Evolutionary conservation across 1,140 invertebrate species (phyloP).

Genomic region (Trichonephila clavata): DNA sequence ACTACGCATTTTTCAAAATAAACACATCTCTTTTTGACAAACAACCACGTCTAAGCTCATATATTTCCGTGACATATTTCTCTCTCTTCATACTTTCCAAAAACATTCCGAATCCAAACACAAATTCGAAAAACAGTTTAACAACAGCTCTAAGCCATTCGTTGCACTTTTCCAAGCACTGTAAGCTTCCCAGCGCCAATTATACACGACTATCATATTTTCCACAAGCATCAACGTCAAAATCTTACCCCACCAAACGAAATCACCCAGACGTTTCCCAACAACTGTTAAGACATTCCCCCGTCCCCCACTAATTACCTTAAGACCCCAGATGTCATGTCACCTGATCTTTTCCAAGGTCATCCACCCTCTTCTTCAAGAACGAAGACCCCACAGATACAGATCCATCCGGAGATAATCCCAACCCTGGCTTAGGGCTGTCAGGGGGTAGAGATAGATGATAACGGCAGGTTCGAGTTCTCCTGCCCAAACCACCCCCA

Average conservation of each 20-base stretch:
- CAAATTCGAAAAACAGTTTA: neutral
- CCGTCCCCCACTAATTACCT: conserved; percentile 57
- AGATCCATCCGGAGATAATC: neutral
- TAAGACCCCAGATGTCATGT: conserved; percentile 45
- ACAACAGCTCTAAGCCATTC: neutral
- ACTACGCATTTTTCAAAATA: no score
- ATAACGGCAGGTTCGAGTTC: conserved; percentile 35
- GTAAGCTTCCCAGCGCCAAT: neutral
- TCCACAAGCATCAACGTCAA: neutral
- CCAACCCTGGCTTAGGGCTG: neutral
- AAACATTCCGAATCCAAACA: neutral
- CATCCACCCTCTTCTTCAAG: conserved; percentile 14
- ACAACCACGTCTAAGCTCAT: no score
- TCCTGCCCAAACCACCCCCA: neutral
- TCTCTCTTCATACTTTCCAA: neutral
- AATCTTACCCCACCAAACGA: neutral
- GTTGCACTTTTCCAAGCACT: neutral
- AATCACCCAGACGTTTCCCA: conserved; percentile 25
- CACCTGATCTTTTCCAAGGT: conserved; percentile 30
- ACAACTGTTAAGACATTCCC: conserved; percentile 35
- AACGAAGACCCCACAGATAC: conserved; percentile 36
- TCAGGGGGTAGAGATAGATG: conserved; percentile 1
- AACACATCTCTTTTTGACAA: no score
- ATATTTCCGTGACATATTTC: no score
- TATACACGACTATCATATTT: neutral